Conservation (phyloP, 2,888 invertebrate genomes). For the Cyclophora punctaria region DNA sequence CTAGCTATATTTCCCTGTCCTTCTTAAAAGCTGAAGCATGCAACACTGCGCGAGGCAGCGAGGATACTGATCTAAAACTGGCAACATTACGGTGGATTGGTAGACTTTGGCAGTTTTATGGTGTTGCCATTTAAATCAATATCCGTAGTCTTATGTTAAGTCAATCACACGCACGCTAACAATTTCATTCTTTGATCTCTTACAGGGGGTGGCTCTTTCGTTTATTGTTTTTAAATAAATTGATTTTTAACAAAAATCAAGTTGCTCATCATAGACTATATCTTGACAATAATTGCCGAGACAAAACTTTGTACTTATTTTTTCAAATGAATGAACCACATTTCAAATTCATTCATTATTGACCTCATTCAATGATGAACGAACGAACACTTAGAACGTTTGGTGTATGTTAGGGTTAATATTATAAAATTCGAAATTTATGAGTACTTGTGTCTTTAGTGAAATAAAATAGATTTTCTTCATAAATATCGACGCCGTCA, state of each 20-base stretch:
- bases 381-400: slow-evolving; percentile 34
- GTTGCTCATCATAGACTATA: no score
- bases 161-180: slow-evolving; percentile 62
- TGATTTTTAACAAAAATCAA: neutral
- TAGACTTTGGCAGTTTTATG: neutral
- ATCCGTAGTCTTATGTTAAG: slow-evolving; percentile 37
- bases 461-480: slow-evolving; percentile 1
- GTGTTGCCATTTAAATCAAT: slow-evolving; percentile 22
- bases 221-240: neutral
- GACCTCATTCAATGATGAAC: slow-evolving; percentile 23
- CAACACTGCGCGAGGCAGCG: slow-evolving; percentile 35
- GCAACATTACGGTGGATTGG: neutral
- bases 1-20: slow-evolving; percentile 64
- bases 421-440: slow-evolving; percentile 40
- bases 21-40: slow-evolving; percentile 63
- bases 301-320: no score
- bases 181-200: slow-evolving; percentile 54
- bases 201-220: slow-evolving; percentile 13
- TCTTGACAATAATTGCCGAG: no score
- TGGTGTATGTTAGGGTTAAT: slow-evolving; percentile 45
- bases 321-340: slow-evolving; percentile 13
- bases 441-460: neutral
- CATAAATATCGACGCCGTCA: slow-evolving; percentile 46
- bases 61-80: slow-evolving; percentile 24
- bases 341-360: slow-evolving; percentile 5